Evolutionary conservation across 2,113 vertebrate species (phyloP).

Genomic region (Indicator maculatus): DNA sequence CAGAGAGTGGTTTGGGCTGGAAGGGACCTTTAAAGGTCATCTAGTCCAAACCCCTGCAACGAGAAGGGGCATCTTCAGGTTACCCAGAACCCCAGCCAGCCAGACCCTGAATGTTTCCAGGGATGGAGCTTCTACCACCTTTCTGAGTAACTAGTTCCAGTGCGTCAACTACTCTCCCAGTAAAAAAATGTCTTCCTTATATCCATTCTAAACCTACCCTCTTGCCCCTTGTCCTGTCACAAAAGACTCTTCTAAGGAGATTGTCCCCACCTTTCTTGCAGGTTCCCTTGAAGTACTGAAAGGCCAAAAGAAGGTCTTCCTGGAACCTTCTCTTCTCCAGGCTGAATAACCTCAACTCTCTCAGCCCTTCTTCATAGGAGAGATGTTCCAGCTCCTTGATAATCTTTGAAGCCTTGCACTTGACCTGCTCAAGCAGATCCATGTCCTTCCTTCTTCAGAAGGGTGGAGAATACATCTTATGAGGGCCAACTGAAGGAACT

Average conservation of each 20-base stretch:
- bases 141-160: background rate
- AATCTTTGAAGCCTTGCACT: background rate
- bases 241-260: background rate
- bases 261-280: background rate
- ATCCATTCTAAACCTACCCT: background rate
- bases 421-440: background rate
- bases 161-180: accelerated
- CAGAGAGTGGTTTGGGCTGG: background rate
- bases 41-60: background rate
- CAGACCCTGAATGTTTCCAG: background rate
- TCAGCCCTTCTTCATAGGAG: no score
- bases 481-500: no score
- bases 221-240: background rate
- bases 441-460: background rate
- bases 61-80: background rate
- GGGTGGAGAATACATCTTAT: no score
- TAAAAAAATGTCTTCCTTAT: background rate
- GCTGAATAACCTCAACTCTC: no score
- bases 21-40: background rate
- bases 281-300: background rate
- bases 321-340: no score
- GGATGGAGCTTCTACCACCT: background rate
- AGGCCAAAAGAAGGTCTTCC: background rate
- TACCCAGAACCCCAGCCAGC: background rate
- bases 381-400: no score